Base-by-base conservation (phyloP, 1,140 invertebrate species). In the Nebria ingens region DNA sequence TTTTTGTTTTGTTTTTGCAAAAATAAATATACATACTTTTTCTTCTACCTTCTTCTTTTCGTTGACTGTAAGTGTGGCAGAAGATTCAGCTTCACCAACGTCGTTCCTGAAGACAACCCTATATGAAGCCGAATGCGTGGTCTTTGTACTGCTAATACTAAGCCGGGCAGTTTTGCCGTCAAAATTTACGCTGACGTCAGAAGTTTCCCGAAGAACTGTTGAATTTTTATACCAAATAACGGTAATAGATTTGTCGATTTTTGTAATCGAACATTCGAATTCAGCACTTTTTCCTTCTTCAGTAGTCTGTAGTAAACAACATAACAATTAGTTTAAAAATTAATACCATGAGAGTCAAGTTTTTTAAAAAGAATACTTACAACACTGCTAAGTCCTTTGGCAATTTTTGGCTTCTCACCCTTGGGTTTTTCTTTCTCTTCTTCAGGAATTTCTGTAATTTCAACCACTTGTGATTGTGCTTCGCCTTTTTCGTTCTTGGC, bases 401-500 rank as follows among this genome's bases (percentile, higher is more conserved):
- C 78, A 62, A 93, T 83, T 65, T 83, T 81, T 11, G 82, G 82
- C 62, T 84, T 84, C 38, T 83, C 80, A 53, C 84, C 83, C 66
- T 81, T 69, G 9, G 82, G 82, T 62, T 84, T 84, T 38, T 83
- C 80, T 66, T 78, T 78, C 56, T 77, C 79, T 61, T 87, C 83
- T 63, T 83, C 82, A 3, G 85, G 84, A 62, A 92, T 83, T 63
- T 92, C 87, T 29, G 83, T 83, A 11, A 95, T 83, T 71, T 91
- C 85, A 0, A 96, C 89, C 53, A 84, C 78, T 71, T 92, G 87
- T n/a, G 91, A 94, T 21, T 84, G 85, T 1, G 89, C 89, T 76
- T 94, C 91, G 58, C 92, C 92, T 71, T 94, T 94, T 65, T 93
- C 91, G 65, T 95, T 95, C 66, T 89, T 91, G 4, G 91, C 92